Evolutionary conservation across 2,888 invertebrate genomes (phyloP), one percentile per base, ranked within the genome.

Genomic region (Euproctis similis): DNA sequence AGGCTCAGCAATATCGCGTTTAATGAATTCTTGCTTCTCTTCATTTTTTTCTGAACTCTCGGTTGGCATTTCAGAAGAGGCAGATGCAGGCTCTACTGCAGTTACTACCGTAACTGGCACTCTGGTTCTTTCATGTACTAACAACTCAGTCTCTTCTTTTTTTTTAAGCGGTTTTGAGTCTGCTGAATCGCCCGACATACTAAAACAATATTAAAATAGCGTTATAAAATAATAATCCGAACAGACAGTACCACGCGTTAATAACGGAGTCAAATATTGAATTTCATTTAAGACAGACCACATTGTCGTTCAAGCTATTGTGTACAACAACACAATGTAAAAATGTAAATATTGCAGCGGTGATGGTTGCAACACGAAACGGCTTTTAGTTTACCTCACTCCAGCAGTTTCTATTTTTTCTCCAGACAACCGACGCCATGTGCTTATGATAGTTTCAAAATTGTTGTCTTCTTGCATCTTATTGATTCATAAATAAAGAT

Each of bases 381-480:
- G 48, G 39, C 44, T 37, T 25, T 4, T 4, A 19, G 8, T 40
- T 69, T 60, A 81, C 81, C 77, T 78, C 52, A 64, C 55, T 51
- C 58, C 53, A 43, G 64, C 55, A 34, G 62, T 49, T 53, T 70
- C 70, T 42, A 55, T 55, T 63, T 60, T 65, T 58, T 73, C 76
- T 26, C 66, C 74, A 53, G 78, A 76, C 60, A 76, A 62, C 56
- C 72, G 75, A 62, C 78, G 76, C 81, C 81, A 81, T 64, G 69
- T 71, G 54, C 53, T 74, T 46, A 76, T 67, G 60, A 80, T 71
- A 56, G 70, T 62, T 55, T 74, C 69, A 64, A 78, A 81, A 71
- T 74, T 73, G 46, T 67, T 73, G 59, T 69, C 73, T 58, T 77
- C 72, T 73, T 77, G 74, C 80, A 78, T 74, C 51, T 52, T 7